Evolutionary conservation across 2,797 vertebrate genomes (phyloP).

Genomic region (Halcyon leucocephala): DNA sequence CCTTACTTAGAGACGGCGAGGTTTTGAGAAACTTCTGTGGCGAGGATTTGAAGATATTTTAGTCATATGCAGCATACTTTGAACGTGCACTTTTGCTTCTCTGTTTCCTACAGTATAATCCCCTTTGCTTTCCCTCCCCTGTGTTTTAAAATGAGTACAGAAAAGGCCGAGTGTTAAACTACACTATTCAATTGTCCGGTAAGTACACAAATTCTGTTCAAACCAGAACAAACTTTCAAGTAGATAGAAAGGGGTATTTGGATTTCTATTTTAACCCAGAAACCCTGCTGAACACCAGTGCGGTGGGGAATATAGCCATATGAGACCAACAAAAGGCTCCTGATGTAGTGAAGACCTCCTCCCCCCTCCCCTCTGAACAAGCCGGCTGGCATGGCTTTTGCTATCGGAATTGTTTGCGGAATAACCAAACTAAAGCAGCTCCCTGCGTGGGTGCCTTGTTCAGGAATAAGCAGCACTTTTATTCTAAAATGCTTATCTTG

Average conservation of each 20-base stretch:
- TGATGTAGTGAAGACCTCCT: constrained; percentile 50
- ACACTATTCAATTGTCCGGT: constrained; percentile 41
- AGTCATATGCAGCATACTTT: neutral
- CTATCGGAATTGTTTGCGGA: constrained; percentile 41
- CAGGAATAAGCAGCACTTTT: constrained; percentile 1
- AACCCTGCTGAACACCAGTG: constrained; percentile 23
- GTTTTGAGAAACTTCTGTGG: constrained; percentile 64
- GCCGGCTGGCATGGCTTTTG: constrained; percentile 18
- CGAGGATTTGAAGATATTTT: constrained; percentile 54
- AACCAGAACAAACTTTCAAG: constrained; percentile 67
- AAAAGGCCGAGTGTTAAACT: constrained; percentile 68
- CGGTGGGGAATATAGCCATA: constrained; percentile 16
- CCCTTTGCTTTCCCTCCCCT: constrained; percentile 34
- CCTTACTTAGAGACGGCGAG: constrained; percentile 43
- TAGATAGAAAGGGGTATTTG: constrained; percentile 39
- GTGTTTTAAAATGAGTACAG: constrained; percentile 67
- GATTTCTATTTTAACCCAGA: neutral
- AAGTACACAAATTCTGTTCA: constrained; percentile 67
- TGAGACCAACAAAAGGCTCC: constrained; percentile 56
- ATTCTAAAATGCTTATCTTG: neutral
- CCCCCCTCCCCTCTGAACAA: constrained; percentile 7
- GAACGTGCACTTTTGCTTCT: constrained; percentile 26
- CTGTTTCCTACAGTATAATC: constrained; percentile 65
- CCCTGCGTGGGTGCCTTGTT: neutral
- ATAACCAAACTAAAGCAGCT: constrained; percentile 36